Evolutionary conservation across 2,113 vertebrate genomes (phyloP).

Genomic region (Smithornis capensis): DNA sequence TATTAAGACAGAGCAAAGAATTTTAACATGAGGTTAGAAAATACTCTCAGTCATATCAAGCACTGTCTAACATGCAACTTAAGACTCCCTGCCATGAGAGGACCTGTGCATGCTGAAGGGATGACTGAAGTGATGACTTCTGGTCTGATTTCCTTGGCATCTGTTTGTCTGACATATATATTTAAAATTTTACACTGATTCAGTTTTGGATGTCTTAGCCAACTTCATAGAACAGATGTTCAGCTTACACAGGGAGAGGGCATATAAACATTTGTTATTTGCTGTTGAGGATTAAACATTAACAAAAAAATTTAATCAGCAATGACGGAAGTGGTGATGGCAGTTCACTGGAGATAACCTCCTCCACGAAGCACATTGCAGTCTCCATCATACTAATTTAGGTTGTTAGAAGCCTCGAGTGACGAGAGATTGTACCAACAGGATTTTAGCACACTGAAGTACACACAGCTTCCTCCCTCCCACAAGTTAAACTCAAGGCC

Average conservation of each 20-base stretch:
- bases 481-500: not conserved
- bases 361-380: accelerated
- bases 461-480: not conserved
- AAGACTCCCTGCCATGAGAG: not conserved
- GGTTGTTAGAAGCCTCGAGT: not conserved
- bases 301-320: not conserved
- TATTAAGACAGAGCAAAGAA: not conserved
- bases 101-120: accelerated
- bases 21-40: not conserved
- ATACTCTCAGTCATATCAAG: not conserved
- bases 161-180: not conserved
- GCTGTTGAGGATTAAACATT: slow-evolving; percentile 11
- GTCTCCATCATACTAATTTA: not conserved
- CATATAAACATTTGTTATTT: not conserved
- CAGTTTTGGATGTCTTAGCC: not conserved
- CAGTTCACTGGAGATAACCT: slow-evolving; percentile 13
- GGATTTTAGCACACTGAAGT: not conserved
- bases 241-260: not conserved
- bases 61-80: not conserved
- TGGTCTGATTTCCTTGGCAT: not conserved
- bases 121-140: not conserved
- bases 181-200: not conserved
- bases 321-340: not conserved
- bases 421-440: not conserved
- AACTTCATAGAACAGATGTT: not conserved